These are phyloP conservation scores for Limulus polyphemus DNA, from an alignment of 2,888 invertebrate genomes.

Conservation along the genomic window DNA sequence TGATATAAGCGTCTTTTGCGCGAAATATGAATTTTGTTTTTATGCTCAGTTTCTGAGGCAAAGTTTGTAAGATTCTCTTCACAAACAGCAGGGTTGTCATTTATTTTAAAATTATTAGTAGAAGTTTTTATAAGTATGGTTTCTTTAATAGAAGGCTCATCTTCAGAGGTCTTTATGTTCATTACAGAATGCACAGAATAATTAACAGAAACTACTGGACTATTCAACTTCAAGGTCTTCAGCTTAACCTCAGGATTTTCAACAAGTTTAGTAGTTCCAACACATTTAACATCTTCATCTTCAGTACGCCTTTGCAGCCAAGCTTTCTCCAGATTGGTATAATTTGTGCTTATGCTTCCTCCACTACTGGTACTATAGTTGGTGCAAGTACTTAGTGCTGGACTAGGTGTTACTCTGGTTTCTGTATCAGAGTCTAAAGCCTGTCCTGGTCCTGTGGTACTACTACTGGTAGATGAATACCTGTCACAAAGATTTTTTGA, in stretches of 20 bases:
- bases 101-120: too few species aligned
- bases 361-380: constrained; percentile 6
- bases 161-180: neutral
- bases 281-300: constrained; percentile 30
- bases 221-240: neutral
- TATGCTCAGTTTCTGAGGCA: constrained; percentile 34
- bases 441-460: too few species aligned
- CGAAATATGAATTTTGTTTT: constrained; percentile 8
- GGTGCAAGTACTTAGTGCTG: neutral
- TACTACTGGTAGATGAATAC: too few species aligned
- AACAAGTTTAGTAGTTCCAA: neutral
- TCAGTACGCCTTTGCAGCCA: constrained; percentile 70
- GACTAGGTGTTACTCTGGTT: neutral
- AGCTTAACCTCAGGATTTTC: neutral
- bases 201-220: constrained; percentile 5
- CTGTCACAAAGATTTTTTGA: too few species aligned
- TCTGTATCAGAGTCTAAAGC: too few species aligned
- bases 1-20: constrained; percentile 1
- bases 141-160: neutral
- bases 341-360: constrained; percentile 24
- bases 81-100: neutral
- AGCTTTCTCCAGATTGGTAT: constrained; percentile 69
- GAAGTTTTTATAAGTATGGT: neutral
- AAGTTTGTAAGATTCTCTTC: constrained; percentile 35
- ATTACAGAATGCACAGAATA: neutral